Base-by-base conservation (phyloP, 2,113 vertebrate species). In the Tychaedon coryphoeus region DNA sequence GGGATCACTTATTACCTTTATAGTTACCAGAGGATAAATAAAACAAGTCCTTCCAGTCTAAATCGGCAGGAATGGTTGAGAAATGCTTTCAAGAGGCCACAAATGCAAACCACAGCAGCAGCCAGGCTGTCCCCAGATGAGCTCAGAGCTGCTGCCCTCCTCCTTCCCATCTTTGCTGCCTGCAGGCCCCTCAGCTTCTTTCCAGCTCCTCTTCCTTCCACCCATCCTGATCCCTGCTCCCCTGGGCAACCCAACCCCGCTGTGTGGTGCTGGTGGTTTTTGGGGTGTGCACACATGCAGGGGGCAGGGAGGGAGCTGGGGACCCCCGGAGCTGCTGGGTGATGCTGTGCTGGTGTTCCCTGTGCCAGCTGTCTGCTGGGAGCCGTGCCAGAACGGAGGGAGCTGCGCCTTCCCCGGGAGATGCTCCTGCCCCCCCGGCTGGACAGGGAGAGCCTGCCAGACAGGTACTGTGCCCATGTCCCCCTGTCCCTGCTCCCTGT, bases 401-500 rank as follows among this genome's bases (percentile, higher is more conserved):
- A 97, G 91, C 47, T 99, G 99, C 25, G 4, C 96, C 19, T 97
- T 96, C 91, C 98, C 98, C 0, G 97, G 98, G 65, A 97, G 94
- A 70, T 99, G 99, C 25, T 54, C 78, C 22, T 99, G 99, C 91
- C 97, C 89, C 0, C 69, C 86, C 0, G 99, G 99, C 40, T 99
- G 99, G 99, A 98, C 1, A 0, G 99, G 99, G 3, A 34, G 6
- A 48, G 94, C 93, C 36, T 99, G 99, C 91, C 98, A 99, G 95
- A 98, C 95, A 97, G 99, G 99, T 99, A 97, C 64, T 2, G 50
- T 51, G 4, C 8, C 36, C 12, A 0, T 6, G 5, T 14, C 5
- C 20, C 71, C 20, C 12, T 33, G 31, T 34, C 38, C 0, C 3
- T 66, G 51, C 33, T 57, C 20, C 26, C 31, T 16, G 71, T 11